Conservation (phyloP, 2,888 invertebrate species). For the Merodon equestris region DNA sequence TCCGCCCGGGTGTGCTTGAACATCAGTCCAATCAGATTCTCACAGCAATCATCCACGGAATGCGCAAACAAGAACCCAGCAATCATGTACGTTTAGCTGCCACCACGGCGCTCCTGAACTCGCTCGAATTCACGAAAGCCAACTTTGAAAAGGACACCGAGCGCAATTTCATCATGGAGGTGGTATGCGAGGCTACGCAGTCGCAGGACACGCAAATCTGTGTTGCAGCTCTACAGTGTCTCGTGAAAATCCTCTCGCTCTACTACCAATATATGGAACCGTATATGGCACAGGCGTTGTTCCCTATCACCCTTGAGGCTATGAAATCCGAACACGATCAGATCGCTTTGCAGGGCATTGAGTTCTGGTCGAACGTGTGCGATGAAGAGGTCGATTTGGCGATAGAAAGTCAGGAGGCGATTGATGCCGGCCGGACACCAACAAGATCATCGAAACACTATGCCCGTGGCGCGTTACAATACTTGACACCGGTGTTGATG, state of each 20-base stretch:
- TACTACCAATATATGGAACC: slow-evolving; percentile 99
- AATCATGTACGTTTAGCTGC: slow-evolving; percentile 97
- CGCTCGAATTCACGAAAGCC: slow-evolving; percentile 98
- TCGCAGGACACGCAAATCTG: slow-evolving; percentile 93
- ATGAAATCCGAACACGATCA: slow-evolving; percentile 99
- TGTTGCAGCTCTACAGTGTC: slow-evolving; percentile 98
- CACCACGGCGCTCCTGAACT: slow-evolving; percentile 97
- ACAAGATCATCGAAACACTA: slow-evolving; percentile 95
- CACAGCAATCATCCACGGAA: slow-evolving; percentile 99
- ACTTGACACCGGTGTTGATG: slow-evolving; percentile 95
- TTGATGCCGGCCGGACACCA: slow-evolving; percentile 96
- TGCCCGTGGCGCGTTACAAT: slow-evolving; percentile 98
- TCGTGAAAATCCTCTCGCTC: slow-evolving; percentile 97
- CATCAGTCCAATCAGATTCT: slow-evolving; percentile 96
- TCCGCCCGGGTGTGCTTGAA: slow-evolving; percentile 94
- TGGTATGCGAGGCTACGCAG: slow-evolving; percentile 99
- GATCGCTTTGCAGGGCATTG: slow-evolving; percentile 98
- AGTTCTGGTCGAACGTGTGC: slow-evolving; percentile 99
- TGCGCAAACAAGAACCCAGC: slow-evolving; percentile 96
- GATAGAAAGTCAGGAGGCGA: slow-evolving; percentile 96
- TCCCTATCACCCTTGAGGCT: slow-evolving; percentile 98
- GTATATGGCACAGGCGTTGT: slow-evolving; percentile 98
- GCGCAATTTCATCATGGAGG: slow-evolving; percentile 99
- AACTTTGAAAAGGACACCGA: slow-evolving; percentile 99
- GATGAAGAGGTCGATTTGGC: slow-evolving; percentile 99